phyloP scores from a whole-genome alignment of 1,140 invertebrate genomes.

The Bombus confusus region DNA sequence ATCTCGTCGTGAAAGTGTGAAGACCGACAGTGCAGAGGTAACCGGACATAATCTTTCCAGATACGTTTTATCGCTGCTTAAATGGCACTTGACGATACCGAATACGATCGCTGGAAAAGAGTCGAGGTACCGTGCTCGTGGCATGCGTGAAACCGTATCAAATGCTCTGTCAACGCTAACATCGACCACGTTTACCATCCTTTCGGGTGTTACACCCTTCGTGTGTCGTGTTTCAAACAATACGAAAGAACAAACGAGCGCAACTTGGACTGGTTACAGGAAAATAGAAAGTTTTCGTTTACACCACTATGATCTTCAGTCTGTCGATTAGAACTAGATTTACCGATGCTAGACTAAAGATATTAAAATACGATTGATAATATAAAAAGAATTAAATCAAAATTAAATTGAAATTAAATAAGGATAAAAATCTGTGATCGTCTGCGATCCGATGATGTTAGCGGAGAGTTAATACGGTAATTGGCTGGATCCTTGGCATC shows the following conservation, averaged over 20 bases:
- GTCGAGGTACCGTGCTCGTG: background rate
- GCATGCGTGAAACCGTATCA: background rate
- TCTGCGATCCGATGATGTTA: no score
- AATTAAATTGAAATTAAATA: no score
- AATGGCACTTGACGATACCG: constrained; percentile 9
- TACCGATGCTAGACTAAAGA: no score
- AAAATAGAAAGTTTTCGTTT: no score
- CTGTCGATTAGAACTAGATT: no score
- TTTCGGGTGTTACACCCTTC: background rate
- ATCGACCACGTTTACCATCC: background rate
- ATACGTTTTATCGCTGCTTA: constrained; percentile 37
- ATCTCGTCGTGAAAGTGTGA: constrained; percentile 14
- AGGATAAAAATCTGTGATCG: no score
- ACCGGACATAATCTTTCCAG: constrained; percentile 37
- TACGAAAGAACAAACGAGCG: background rate
- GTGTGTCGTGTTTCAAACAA: background rate
- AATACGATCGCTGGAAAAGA: constrained; percentile 9
- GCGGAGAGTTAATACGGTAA: background rate
- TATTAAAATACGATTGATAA: no score
- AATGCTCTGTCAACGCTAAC: constrained; percentile 23
- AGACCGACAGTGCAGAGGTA: constrained; percentile 20
- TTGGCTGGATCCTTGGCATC: background rate
- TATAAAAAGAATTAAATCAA: no score
- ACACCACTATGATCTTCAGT: no score
- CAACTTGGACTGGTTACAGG: background rate